Evolutionary conservation across 2,113 vertebrate species (phyloP), one percentile per base, ranked within the genome.

Genomic region (Trinectes maculatus): DNA sequence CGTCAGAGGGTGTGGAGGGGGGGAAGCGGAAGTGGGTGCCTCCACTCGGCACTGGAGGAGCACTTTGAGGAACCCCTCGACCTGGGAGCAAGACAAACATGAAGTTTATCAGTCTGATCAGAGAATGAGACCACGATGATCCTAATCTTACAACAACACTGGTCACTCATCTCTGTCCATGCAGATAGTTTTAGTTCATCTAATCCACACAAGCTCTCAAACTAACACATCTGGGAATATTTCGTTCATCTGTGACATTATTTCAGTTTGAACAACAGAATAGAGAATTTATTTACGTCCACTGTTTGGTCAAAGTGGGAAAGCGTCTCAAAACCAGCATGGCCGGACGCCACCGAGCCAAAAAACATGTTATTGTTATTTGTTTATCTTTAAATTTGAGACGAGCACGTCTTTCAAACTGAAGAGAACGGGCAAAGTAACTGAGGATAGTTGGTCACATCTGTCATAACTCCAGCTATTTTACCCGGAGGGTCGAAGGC

Each of bases 21-120:
- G 95, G 95, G 67, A 96, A 97, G 2, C 95, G 95, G 90, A 97
- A 97, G 74, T 97, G 95, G 44, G 91, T 91, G 33, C 90, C 84
- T 28, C 95, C 95, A 0, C 92, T 91, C 0, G 96, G 95, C 39
- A 96, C 93, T 0, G 96, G 94, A 0, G 95, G 96, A 34, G 96
- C 96, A 0, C 96, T 97, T 84, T 96, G 95, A 12, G 96, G 95
- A 44, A 96, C 93, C 0, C 93, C 92, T 10, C 94, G 93, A 54
- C 94, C 95, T 97, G 82, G 0, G 43, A 42, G 18, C 9, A 33
- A 1, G 19, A 42, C 10, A 22, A 12, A n/a, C n/a, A n/a, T n/a
- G n/a, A n/a, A n/a, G n/a, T n/a, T n/a, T n/a, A n/a, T n/a, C n/a
- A n/a, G n/a, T n/a, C n/a, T n/a, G n/a, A n/a, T n/a, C n/a, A n/a